phyloP scores from a whole-genome alignment of 2,888 invertebrate species.

The Platycheirus rosarum region DNA sequence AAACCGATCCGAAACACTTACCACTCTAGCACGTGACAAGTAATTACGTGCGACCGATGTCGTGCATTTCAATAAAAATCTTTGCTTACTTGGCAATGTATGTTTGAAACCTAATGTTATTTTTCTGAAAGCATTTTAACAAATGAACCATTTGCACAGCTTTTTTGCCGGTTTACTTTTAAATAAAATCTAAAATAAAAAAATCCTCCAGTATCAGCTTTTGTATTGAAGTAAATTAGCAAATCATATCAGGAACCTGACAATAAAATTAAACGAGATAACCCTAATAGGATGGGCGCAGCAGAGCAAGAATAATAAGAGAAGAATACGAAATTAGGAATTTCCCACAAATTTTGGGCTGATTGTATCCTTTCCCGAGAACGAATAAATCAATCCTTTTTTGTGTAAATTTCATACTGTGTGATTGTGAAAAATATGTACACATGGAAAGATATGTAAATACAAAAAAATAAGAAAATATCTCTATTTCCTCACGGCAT shows the following conservation, averaged over 20 bases:
- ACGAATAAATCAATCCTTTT: constrained; percentile 57
- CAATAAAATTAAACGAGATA: constrained; percentile 71
- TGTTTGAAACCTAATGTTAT: no score
- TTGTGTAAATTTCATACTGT: background rate
- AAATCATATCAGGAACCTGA: constrained; percentile 70
- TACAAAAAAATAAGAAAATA: no score
- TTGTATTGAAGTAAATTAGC: constrained; percentile 65
- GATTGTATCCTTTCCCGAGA: background rate
- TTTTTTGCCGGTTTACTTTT: no score
- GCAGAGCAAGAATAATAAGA: constrained; percentile 58
- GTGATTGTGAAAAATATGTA: no score
- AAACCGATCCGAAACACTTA: no score
- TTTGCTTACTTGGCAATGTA: no score
- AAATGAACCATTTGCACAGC: no score
- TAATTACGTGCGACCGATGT: no score
- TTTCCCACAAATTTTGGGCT: constrained; percentile 20
- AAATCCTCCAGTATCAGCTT: constrained; percentile 53
- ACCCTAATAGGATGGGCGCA: constrained; percentile 65
- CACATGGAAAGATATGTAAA: no score
- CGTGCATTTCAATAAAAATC: no score
- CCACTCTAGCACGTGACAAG: no score
- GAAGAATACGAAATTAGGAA: constrained; percentile 70
- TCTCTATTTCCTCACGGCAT: constrained; percentile 31
- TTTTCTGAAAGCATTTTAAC: no score
- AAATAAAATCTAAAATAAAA: constrained; percentile 17